Conservation (phyloP, 2,797 vertebrate species). For the Galagoides demidoff region DNA sequence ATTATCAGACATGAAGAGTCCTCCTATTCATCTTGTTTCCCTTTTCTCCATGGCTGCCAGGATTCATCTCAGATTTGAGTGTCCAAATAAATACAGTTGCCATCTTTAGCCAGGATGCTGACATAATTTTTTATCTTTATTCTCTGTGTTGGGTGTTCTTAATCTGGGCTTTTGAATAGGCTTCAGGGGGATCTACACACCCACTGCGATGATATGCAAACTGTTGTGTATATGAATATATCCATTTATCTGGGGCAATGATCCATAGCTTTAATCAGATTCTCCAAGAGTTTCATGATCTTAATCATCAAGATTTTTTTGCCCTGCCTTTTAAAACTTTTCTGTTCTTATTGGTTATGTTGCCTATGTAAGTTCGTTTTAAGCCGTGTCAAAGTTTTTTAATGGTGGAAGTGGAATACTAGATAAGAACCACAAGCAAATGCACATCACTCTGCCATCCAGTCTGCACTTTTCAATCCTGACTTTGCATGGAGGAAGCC, state of each 20-base stretch:
- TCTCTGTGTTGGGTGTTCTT: not conserved
- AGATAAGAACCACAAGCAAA: not conserved
- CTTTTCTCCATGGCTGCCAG: not conserved
- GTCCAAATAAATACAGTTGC: not conserved
- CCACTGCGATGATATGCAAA: not conserved
- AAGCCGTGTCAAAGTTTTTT: not conserved
- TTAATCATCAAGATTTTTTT: not conserved
- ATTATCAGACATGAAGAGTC: not conserved
- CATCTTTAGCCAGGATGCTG: not conserved
- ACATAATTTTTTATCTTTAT: not conserved
- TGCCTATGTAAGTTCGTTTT: not conserved
- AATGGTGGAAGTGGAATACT: not conserved
- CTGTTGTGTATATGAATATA: too few relatives aligned
- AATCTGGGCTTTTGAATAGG: not conserved
- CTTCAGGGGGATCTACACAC: accelerated
- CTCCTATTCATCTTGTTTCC: not conserved
- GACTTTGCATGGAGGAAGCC: not conserved
- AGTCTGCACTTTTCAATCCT: not conserved
- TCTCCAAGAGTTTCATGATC: not conserved
- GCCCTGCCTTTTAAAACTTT: not conserved
- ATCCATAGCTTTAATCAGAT: not conserved
- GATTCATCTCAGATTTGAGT: not conserved
- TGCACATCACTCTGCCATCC: too few relatives aligned
- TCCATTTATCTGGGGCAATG: not conserved
- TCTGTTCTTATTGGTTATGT: not conserved